These are phyloP conservation scores for Pinctada fucata DNA, from an alignment of 2,888 invertebrate species.

Conservation along the genomic window DNA sequence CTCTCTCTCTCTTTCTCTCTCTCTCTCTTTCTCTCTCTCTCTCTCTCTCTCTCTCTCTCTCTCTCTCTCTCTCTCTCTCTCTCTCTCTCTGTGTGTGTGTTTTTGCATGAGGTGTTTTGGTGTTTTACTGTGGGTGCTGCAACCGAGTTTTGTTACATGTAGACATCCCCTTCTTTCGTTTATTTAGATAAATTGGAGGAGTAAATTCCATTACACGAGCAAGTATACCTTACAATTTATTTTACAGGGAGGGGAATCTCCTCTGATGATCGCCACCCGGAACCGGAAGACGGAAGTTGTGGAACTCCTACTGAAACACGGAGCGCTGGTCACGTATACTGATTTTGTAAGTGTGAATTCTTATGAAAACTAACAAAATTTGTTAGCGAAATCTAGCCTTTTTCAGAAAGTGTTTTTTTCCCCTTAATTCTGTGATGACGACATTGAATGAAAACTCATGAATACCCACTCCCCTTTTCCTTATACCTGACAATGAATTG, in stretches of 20 bases:
- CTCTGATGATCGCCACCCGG: conserved; percentile 60
- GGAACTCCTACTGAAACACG: conserved; percentile 61
- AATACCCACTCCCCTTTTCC: too few species aligned
- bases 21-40: conserved; percentile 1
- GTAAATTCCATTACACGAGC: too few species aligned
- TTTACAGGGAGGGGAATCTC: conserved; percentile 59
- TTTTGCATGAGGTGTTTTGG: too few species aligned
- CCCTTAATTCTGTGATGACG: too few species aligned
- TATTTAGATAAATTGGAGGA: too few species aligned
- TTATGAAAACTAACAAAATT: neutral
- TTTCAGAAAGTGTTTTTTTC: too few species aligned
- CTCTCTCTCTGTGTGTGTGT: neutral
- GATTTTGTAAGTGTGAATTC: conserved; percentile 53
- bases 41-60: conserved; percentile 4
- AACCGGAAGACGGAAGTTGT: conserved; percentile 59
- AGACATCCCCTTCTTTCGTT: too few species aligned
- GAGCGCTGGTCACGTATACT: conserved; percentile 51
- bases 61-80: conserved; percentile 4
- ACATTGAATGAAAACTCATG: too few species aligned
- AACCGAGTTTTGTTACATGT: neutral
- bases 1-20: neutral
- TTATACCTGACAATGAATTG: too few species aligned
- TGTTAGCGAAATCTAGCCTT: too few species aligned
- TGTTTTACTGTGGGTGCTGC: too few species aligned
- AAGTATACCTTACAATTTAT: too few species aligned